Conservation (phyloP, 2,113 vertebrate genomes). For the Zapus hudsonius region DNA sequence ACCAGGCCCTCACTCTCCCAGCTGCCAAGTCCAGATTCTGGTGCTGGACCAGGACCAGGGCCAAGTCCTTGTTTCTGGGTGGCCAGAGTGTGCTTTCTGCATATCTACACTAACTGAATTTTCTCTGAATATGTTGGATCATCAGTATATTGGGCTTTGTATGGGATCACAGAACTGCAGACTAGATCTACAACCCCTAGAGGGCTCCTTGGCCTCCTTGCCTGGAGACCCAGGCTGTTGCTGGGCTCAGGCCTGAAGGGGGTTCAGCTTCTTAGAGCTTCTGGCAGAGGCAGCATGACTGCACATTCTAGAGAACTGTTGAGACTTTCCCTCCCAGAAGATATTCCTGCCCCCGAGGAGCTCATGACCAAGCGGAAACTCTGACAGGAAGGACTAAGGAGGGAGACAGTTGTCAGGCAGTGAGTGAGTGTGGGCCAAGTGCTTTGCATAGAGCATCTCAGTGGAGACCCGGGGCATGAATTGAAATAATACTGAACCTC, state of each 20-base stretch:
- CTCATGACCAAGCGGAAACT: background rate
- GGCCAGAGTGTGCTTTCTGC: background rate
- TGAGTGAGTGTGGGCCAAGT: background rate
- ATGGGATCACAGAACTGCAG: background rate
- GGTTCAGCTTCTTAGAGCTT: background rate
- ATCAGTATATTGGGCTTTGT: background rate
- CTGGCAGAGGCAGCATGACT: background rate
- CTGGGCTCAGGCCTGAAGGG: background rate
- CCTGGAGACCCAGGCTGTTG: background rate
- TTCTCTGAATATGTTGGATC: background rate
- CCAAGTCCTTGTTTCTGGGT: background rate
- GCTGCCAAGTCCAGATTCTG: background rate
- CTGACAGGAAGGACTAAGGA: background rate
- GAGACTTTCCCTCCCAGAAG: background rate
- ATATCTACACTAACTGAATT: background rate
- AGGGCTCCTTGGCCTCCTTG: background rate
- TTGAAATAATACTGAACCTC: background rate
- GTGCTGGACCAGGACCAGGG: too few species aligned
- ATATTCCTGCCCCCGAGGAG: background rate
- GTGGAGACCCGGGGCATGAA: background rate
- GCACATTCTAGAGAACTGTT: background rate
- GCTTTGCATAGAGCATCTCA: background rate
- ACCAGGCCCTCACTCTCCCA: too few species aligned
- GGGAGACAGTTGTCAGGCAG: too few species aligned
- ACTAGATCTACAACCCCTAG: background rate